Base-by-base conservation (phyloP, 2,888 invertebrate species). In the Bimastos eiseni region DNA sequence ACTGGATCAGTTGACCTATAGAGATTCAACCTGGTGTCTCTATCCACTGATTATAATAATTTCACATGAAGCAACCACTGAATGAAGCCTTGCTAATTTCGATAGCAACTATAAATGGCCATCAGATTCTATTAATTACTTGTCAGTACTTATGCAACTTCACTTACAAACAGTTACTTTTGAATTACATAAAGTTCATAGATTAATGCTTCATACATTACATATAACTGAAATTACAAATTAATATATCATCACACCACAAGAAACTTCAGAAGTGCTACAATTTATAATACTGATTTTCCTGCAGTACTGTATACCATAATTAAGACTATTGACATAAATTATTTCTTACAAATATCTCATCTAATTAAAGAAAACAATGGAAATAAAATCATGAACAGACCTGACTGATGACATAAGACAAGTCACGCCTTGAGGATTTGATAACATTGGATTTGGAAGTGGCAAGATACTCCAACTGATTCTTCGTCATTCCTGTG, bases 341-440 rank as follows among this genome's bases (percentile, higher is more conserved):
- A 4, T 49, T 1, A 21, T 49, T 70, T 70, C 70, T n/a, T 70
- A 5, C 0, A 55, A 24, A 55, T 55, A 55, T 55, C 30, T 55
- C 3, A 70, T n/a, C 30, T 70, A 30, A 70, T 11, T 11, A 70
- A 70, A 70, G 70, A 70, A 88, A 88, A 88, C 24, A 88, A 88
- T 30, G 34, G 24, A 88, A 88, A 88, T 38, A 30, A 37, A 86
- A 70, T 17, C 30, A 89, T 36, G 34, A 41, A 38, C 37, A 19
- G 70, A 91, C 92, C 92, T 92, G 90, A 38, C 90, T 91, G 30
- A 97, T 93, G 24, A 97, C 96, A 92, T 96, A 97, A 0, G 98
- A 96, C 49, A 98, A 96, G 95, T 99, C 98, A 92, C 98, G 96
- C 21, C 98, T 96, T 0, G 99, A 98, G 37, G 97, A 97, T 95